Percentiles rank a stretch among this genome's conserved stretches.
Conservation (phyloP, 2,797 vertebrate species). For the Potorous gilbertii region DNA sequence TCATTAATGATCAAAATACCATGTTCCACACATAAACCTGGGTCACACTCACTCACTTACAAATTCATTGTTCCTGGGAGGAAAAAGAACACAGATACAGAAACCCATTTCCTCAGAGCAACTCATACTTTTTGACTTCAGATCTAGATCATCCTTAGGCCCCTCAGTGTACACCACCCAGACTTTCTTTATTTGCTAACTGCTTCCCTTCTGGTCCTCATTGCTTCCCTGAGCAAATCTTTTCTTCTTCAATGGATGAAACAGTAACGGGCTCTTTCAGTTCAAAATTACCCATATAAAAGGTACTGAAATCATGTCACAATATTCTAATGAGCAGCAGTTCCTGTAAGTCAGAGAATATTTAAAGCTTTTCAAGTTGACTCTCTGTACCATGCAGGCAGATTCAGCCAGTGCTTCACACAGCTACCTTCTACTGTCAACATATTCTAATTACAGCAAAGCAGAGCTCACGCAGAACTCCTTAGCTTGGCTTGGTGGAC, state of each 20-base stretch:
- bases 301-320: background rate
- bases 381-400: background rate
- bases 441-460: background rate
- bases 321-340: background rate
- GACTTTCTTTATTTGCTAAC: background rate
- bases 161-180: background rate
- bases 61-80: background rate
- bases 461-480: background rate
- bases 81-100: background rate
- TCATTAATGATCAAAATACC: background rate
- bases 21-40: background rate
- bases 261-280: background rate
- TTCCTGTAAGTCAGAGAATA: background rate
- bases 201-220: background rate
- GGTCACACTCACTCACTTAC: background rate
- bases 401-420: background rate
- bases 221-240: background rate
- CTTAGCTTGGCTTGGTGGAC: background rate
- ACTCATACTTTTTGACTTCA: background rate
- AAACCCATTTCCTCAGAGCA: background rate
- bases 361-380: background rate
- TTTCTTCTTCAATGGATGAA: background rate
- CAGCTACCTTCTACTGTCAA: background rate
- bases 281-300: background rate
- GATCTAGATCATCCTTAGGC: background rate